These are phyloP conservation scores for Pollenia amentaria DNA, from an alignment of 2,888 invertebrate genomes.

Conservation along the genomic window DNA sequence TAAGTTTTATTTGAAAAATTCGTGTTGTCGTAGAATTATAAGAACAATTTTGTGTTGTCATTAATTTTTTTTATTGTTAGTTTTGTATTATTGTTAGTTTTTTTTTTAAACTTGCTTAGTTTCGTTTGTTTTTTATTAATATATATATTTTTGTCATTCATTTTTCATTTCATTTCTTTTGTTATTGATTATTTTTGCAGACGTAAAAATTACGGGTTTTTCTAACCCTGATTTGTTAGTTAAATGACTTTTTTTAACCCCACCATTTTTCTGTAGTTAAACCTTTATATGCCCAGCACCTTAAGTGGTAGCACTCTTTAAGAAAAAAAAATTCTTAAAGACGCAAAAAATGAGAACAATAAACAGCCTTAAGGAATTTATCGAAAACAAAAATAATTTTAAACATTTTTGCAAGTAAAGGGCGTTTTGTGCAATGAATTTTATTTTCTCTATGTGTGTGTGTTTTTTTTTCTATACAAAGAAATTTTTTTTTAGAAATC, in stretches of 20 bases:
- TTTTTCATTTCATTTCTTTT: too few relatives aligned
- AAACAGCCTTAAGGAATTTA: slow-evolving; percentile 54
- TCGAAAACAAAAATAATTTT: slow-evolving; percentile 25
- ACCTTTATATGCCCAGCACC: slow-evolving; percentile 39
- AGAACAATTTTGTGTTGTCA: too few relatives aligned
- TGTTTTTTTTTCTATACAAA: not conserved
- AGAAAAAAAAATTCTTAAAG: slow-evolving; percentile 19
- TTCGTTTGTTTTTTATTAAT: too few relatives aligned
- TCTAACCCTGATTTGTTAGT: slow-evolving; percentile 39
- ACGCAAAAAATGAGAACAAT: slow-evolving; percentile 42
- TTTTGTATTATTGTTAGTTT: too few relatives aligned
- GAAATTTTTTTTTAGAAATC: not conserved
- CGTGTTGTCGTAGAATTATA: too few relatives aligned
- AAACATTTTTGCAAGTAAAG: slow-evolving; percentile 37
- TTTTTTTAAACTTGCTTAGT: too few relatives aligned
- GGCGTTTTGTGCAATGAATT: slow-evolving; percentile 56
- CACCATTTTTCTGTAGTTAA: slow-evolving; percentile 1
- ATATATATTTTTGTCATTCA: too few relatives aligned
- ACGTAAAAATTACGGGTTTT: too few relatives aligned
- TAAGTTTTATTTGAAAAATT: too few relatives aligned
- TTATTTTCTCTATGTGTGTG: slow-evolving; percentile 3
- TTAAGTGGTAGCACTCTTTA: slow-evolving; percentile 44
- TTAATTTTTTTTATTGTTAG: too few relatives aligned
- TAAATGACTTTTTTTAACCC: slow-evolving; percentile 19
- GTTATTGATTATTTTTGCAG: too few relatives aligned